Evolutionary conservation across 2,113 vertebrate genomes (phyloP).

Genomic region (Girardinichthys multiradiatus): DNA sequence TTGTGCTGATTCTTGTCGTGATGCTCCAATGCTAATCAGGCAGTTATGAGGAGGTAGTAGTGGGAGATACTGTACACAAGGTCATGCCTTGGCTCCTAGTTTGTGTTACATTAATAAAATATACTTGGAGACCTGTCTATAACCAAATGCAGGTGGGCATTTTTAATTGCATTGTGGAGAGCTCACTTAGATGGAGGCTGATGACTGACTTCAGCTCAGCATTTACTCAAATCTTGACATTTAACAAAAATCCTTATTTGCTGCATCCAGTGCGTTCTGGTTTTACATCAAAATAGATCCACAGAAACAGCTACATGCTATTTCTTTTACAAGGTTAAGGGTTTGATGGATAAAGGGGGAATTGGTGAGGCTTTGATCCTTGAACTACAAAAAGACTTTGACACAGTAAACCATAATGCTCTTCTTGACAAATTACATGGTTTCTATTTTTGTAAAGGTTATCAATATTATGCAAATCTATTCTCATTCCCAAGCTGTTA

Average conservation of each 20-base stretch:
- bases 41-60: conserved; percentile 49
- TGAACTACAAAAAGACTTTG: not conserved
- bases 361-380: not conserved
- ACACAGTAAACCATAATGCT: not conserved
- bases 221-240: not conserved
- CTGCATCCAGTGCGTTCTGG: not conserved
- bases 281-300: not conserved
- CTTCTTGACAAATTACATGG: not conserved
- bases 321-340: not conserved
- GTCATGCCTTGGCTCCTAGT: conserved; percentile 30
- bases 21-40: conserved; percentile 53
- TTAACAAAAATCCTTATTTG: not conserved
- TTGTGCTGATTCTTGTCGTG: conserved; percentile 52
- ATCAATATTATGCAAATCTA: not conserved
- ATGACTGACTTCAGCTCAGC: not conserved
- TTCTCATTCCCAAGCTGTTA: no score
- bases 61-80: conserved; percentile 21
- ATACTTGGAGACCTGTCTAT: conserved; percentile 4
- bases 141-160: not conserved
- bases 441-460: not conserved
- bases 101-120: conserved; percentile 52
- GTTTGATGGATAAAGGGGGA: not conserved
- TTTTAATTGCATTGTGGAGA: not conserved
- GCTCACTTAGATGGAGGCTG: not conserved
- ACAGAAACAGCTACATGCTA: not conserved